Evolutionary conservation across 1,140 invertebrate genomes (phyloP), one percentile per base, ranked within the genome.

Genomic region (Heliconius congener): DNA sequence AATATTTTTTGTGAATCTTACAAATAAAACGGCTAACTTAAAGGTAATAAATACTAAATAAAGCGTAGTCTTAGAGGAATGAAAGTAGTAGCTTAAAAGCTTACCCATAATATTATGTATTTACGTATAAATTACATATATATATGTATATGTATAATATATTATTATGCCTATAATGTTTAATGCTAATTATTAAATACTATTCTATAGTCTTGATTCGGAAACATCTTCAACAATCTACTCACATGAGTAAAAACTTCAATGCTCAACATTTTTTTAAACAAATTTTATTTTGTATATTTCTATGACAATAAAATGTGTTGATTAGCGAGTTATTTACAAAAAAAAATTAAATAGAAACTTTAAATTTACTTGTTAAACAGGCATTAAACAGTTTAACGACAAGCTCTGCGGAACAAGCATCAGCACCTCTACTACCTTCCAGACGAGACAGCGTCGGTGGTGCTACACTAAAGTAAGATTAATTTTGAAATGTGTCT

Each of bases 371-470:
- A 55, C 11, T 83, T 83, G 70, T 78, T 81, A 23, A 55, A 52
- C 86, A 97, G 97, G 97, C 96, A 82, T 94, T 97, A 84, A 96
- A 95, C 84, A 97, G 96, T 78, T 95, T 97, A 93, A 95, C 96
- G 19, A 95, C 91, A 70, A 96, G 89, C 84, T 95, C 94, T 82
- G 94, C 93, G 13, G 95, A 94, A 85, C 96, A 95, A 87, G 95
- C 95, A 8, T 93, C 94, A 46, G 95, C 95, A 3, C 95, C 95
- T 30, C 88, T 96, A 0, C 86, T 96, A 86, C 96, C 96, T 27
- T 96, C 96, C 3, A 95, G 96, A 84, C 95, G 97, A 88, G 97
- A 97, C 86, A 97, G 97, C 85, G 91, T 96, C 0, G 95, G 95
- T 34, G 95, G 95, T 19, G 94, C 95, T 11, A 94, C 94, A 18